These are phyloP conservation scores for Nomada fucata DNA, from an alignment of 2,888 invertebrate genomes.

Conservation along the genomic window DNA sequence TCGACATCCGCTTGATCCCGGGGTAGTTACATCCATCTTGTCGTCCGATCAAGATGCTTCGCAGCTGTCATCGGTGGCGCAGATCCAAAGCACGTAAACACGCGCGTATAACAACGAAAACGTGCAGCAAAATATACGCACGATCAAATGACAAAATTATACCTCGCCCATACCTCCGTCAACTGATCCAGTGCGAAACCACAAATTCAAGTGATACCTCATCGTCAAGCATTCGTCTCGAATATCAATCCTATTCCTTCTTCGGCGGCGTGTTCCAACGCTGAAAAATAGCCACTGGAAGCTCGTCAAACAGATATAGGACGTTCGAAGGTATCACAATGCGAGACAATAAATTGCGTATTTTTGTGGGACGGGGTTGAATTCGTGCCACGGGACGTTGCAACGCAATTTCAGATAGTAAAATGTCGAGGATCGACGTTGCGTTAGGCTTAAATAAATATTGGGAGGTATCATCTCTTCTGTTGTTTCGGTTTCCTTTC, in stretches of 20 bases:
- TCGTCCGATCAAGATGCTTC: no score
- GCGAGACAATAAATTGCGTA: no score
- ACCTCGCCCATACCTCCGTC: slow-evolving; percentile 5
- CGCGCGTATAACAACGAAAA: no score
- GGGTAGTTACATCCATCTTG: no score
- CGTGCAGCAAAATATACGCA: no score
- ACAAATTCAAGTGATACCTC: slow-evolving; percentile 35
- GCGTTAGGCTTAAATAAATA: no score
- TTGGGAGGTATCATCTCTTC: neutral
- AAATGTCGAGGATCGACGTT: slow-evolving; percentile 4
- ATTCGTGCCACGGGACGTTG: slow-evolving; percentile 22
- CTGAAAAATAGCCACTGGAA: slow-evolving; percentile 55
- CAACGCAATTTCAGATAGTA: neutral
- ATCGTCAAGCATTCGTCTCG: slow-evolving; percentile 23
- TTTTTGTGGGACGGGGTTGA: no score
- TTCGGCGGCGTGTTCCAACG: slow-evolving; percentile 26
- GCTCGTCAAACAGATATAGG: slow-evolving; percentile 50
- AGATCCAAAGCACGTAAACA: no score
- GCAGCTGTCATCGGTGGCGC: no score
- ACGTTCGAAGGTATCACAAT: no score
- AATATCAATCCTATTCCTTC: slow-evolving; percentile 54
- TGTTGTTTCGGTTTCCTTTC: neutral
- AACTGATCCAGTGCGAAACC: slow-evolving; percentile 34
- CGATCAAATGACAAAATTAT: slow-evolving; percentile 3
- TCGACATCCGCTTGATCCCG: no score